Percentiles rank a stretch among this genome's conserved stretches.
phyloP scores from a whole-genome alignment of 2,888 invertebrate genomes.

The Stratiomys singularior region DNA sequence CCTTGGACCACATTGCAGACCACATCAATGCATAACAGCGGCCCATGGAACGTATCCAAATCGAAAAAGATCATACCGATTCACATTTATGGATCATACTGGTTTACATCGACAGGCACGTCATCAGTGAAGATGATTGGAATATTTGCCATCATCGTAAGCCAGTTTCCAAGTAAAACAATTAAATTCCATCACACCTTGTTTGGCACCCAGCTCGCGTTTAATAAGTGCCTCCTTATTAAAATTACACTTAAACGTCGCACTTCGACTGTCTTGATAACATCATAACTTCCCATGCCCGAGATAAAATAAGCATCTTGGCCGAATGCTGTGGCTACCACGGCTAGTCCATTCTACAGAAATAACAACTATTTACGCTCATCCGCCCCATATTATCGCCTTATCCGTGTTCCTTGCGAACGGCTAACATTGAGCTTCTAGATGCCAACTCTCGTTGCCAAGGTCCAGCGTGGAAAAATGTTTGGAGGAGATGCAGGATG shows the following conservation, averaged over 20 bases:
- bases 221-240: conserved; percentile 34
- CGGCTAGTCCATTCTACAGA: background rate
- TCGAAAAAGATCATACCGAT: background rate
- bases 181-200: conserved; percentile 42
- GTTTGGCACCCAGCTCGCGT: conserved; percentile 32
- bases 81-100: background rate
- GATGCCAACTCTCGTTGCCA: background rate
- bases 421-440: background rate
- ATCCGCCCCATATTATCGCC: conserved; percentile 48
- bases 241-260: conserved; percentile 28
- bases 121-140: conserved; percentile 4
- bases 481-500: background rate
- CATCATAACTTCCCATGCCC: conserved; percentile 37
- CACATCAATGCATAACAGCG: background rate
- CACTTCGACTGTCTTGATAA: conserved; percentile 15
- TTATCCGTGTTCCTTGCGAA: conserved; percentile 27
- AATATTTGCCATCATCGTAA: conserved; percentile 2
- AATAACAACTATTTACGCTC: conserved; percentile 14
- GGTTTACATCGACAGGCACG: background rate
- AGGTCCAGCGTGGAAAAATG: background rate
- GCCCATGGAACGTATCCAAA: background rate
- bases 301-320: conserved; percentile 17
- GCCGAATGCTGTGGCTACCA: background rate
- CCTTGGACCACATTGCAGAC: background rate
- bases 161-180: conserved; percentile 33